Evolutionary conservation across 2,113 vertebrate species (phyloP).

Genomic region (Cariama cristata): DNA sequence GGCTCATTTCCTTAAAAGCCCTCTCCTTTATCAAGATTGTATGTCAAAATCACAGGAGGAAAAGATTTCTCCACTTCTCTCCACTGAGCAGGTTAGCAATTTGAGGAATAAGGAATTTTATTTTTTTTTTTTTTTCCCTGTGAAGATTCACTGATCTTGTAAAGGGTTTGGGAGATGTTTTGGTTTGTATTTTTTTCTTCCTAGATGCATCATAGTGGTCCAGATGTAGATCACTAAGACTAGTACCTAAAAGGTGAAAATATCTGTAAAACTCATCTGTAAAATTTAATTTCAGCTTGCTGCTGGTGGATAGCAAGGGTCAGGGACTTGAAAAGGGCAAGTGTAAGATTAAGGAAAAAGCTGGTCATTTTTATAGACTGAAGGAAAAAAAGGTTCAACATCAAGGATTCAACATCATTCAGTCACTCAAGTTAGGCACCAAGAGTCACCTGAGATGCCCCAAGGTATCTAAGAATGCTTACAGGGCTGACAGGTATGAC

Average conservation of each 20-base stretch:
- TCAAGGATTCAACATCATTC: not conserved
- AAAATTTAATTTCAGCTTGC: not conserved
- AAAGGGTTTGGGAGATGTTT: not conserved
- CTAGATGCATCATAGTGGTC: not conserved
- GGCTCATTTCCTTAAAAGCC: not conserved
- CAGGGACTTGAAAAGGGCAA: not conserved
- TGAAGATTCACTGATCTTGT: not conserved
- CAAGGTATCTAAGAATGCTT: not conserved
- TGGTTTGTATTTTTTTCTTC: not conserved
- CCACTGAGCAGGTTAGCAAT: not conserved
- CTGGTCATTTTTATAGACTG: not conserved
- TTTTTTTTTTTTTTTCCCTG: not conserved
- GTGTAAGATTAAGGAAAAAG: not conserved
- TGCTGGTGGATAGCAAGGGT: not conserved
- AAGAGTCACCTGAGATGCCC: not conserved
- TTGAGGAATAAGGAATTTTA: not conserved
- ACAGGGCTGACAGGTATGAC: not conserved
- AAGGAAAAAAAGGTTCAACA: not conserved
- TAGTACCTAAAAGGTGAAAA: not conserved
- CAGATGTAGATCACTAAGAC: not conserved
- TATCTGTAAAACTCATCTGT: not conserved
- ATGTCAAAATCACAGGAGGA: not conserved
- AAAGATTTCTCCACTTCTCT: not conserved
- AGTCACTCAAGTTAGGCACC: not conserved
- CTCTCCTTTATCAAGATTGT: not conserved